Percentiles rank a stretch among this genome's conserved stretches.
Conservation (phyloP, 2,113 vertebrate genomes). For the Pica pica region DNA sequence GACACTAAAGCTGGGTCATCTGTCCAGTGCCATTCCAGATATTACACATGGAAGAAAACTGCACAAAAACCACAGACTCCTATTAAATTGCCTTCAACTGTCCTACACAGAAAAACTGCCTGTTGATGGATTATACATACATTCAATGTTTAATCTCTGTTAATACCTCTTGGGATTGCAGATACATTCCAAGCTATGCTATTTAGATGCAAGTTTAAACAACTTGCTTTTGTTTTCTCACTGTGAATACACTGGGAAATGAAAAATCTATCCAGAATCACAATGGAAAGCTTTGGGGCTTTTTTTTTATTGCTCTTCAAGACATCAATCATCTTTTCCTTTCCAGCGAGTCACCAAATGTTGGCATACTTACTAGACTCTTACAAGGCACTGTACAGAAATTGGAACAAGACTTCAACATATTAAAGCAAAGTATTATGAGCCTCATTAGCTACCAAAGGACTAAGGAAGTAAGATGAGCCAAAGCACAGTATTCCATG, state of each 20-base stretch:
- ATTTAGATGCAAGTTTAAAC: background rate
- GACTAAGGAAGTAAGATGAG: slow-evolving; percentile 24
- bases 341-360: slow-evolving; percentile 25
- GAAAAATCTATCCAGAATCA: background rate
- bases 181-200: background rate
- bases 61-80: slow-evolving; percentile 36
- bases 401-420: background rate
- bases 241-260: background rate
- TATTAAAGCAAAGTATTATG: background rate
- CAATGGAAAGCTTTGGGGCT: slow-evolving; percentile 5
- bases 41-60: slow-evolving; percentile 37
- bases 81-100: slow-evolving; percentile 56
- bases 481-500: background rate
- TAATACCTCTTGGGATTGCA: background rate
- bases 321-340: background rate
- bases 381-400: slow-evolving; percentile 40
- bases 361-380: slow-evolving; percentile 19
- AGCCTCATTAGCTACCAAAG: slow-evolving; percentile 24
- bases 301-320: background rate
- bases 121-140: background rate
- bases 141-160: background rate
- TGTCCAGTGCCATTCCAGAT: slow-evolving; percentile 54
- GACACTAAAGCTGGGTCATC: slow-evolving; percentile 22
- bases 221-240: background rate
- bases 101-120: slow-evolving; percentile 59